Conservation (phyloP, 2,797 vertebrate genomes). For the Diceros bicornis region DNA sequence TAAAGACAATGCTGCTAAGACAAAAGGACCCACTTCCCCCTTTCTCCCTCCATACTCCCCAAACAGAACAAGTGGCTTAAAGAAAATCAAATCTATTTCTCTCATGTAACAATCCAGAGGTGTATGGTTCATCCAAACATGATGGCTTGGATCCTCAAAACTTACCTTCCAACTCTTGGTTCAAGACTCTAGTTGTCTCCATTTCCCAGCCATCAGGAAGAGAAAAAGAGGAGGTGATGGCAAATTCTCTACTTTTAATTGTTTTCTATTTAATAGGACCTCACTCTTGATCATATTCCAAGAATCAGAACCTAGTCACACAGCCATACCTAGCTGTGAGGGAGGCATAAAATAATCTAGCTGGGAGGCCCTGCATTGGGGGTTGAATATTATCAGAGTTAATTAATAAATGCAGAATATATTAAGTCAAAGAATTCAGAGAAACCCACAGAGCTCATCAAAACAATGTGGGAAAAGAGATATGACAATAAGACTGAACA, state of each 20-base stretch:
- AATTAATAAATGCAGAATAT: background rate
- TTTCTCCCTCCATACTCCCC: background rate
- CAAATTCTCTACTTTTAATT: background rate
- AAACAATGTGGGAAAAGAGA: background rate
- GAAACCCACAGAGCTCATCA: background rate
- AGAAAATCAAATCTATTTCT: background rate
- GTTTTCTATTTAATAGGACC: background rate
- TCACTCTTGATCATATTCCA: background rate
- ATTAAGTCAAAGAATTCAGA: conserved; percentile 36
- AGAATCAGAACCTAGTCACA: background rate
- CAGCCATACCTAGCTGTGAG: background rate
- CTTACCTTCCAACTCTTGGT: background rate
- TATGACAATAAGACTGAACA: background rate
- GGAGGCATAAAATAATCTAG: background rate
- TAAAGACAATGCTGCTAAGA: background rate
- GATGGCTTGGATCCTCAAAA: background rate
- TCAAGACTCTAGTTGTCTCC: background rate
- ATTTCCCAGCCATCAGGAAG: background rate
- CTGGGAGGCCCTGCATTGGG: background rate
- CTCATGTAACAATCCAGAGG: background rate
- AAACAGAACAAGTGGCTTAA: background rate
- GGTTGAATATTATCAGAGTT: background rate
- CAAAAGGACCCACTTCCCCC: background rate
- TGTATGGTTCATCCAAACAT: background rate
- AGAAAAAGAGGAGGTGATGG: background rate